These are phyloP conservation scores for Tryphoninae sp. DNA, from an alignment of 2,888 invertebrate species.

Conservation along the genomic window DNA sequence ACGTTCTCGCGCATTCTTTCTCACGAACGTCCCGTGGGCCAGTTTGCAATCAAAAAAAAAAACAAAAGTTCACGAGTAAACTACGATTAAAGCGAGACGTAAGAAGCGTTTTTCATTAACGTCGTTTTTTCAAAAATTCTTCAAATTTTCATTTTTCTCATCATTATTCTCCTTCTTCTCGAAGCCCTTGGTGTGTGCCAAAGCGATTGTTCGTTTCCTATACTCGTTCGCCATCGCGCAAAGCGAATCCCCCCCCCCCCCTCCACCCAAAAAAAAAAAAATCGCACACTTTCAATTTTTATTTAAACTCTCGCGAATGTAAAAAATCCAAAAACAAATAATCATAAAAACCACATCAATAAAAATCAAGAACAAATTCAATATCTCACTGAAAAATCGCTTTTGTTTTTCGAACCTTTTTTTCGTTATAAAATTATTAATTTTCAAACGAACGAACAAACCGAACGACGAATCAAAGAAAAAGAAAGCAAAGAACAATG, in stretches of 20 bases:
- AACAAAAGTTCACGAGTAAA: slow-evolving; percentile 4
- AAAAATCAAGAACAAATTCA: not conserved
- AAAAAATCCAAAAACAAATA: slow-evolving; percentile 3
- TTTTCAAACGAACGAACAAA: not conserved
- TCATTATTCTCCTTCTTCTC: slow-evolving; percentile 7
- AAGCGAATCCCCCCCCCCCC: not conserved
- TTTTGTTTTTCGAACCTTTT: slow-evolving; percentile 6
- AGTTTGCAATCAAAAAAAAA: slow-evolving; percentile 25
- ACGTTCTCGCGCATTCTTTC: not conserved
- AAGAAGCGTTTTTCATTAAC: slow-evolving; percentile 35
- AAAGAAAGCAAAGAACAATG: not conserved
- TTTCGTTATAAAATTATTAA: not conserved
- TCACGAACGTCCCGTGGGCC: slow-evolving; percentile 16
- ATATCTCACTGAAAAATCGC: slow-evolving; percentile 7
- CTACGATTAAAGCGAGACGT: slow-evolving; percentile 32
- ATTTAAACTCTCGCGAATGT: not conserved
- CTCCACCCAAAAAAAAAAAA: slow-evolving; percentile 3
- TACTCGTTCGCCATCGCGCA: not conserved
- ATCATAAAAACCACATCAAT: not conserved
- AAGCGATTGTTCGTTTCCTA: slow-evolving; percentile 25
- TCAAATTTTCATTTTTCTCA: not conserved
- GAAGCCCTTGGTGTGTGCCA: slow-evolving; percentile 40
- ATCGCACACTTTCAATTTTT: not conserved
- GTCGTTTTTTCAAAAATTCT: slow-evolving; percentile 1
- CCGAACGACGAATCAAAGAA: not conserved